Evolutionary conservation across 2,888 invertebrate genomes (phyloP).

Genomic region (Rhingia campestris): DNA sequence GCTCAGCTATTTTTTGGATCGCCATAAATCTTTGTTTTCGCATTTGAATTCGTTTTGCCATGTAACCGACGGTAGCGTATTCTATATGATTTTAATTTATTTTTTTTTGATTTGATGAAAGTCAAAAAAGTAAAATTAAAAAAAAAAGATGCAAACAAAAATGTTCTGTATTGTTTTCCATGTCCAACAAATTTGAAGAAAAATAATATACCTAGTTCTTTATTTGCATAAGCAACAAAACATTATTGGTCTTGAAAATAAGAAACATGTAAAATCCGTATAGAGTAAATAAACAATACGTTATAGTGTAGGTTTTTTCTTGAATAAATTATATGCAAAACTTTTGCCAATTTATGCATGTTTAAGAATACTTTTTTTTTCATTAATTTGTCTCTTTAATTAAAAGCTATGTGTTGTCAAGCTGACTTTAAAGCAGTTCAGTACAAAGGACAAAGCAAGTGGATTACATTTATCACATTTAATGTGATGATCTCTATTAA

Average conservation of each 20-base stretch:
- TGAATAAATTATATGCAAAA: background rate
- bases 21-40: constrained; percentile 95
- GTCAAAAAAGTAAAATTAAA: constrained; percentile 71
- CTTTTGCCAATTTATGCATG: constrained; percentile 6
- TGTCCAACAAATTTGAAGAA: constrained; percentile 57
- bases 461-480: background rate
- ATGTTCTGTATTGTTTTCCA: constrained; percentile 61
- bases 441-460: background rate
- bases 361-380: background rate
- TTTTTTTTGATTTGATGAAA: constrained; percentile 72
- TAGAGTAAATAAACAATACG: constrained; percentile 9
- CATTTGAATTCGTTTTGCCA: constrained; percentile 98
- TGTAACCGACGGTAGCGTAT: constrained; percentile 98
- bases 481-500: background rate
- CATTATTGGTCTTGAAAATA: constrained; percentile 36
- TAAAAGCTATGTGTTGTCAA: background rate
- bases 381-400: background rate
- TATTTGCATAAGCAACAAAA: constrained; percentile 52
- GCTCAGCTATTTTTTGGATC: constrained; percentile 95
- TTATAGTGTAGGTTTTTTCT: background rate
- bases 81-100: constrained; percentile 85
- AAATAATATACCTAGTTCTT: constrained; percentile 31
- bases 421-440: background rate
- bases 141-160: constrained; percentile 72
- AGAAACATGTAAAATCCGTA: constrained; percentile 23